Base-by-base conservation (phyloP, 2,888 invertebrate species). In the Galerucella nymphaeae region DNA sequence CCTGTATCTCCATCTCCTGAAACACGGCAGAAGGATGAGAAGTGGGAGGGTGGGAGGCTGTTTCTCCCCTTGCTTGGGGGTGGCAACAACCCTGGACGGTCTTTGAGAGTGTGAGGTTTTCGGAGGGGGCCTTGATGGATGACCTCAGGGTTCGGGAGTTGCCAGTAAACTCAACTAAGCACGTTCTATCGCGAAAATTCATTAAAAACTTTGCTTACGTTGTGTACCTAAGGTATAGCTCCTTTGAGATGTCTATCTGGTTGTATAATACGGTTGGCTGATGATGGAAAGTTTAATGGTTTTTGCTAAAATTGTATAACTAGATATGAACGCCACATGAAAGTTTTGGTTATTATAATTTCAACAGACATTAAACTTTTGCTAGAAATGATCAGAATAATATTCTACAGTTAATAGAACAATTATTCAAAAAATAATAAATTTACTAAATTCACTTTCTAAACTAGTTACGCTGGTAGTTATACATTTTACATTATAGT, bases 61-160 rank as follows among this genome's bases (percentile, higher is more conserved):
- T 76, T 77, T 79, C 76, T 75, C 73, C 80, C 80, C 79, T 80
- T 80, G 77, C 79, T 77, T 78, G 80, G 79, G 80, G 80, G 82
- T 80, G 81, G 80, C 77, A 76, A 73, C 79, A 75, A 66, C 78
- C 78, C 77, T 79, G 77, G 75, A 72, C 74, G 79, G 82, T 83
- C 83, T 82, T 83, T 81, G 81, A 69, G 69, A 68, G 83, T 82
- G 81, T 83, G 83, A 81, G 83, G 82, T 48, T 41, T 61, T 79
- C 81, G 79, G 79, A 78, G 81, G 85, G 85, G 84, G 82, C 84
- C 84, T 84, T 86, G 86, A 86, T 86, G 86, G 85, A 86, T 86
- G 86, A 86, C 86, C 86, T 86, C 84, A 82, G 86, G 85, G 85
- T 82, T 80, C 77, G 81, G 80, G 81, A 80, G 80, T 79, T 78